Evolutionary conservation across 2,888 invertebrate genomes (phyloP).

Genomic region (Drosophila cognata): DNA sequence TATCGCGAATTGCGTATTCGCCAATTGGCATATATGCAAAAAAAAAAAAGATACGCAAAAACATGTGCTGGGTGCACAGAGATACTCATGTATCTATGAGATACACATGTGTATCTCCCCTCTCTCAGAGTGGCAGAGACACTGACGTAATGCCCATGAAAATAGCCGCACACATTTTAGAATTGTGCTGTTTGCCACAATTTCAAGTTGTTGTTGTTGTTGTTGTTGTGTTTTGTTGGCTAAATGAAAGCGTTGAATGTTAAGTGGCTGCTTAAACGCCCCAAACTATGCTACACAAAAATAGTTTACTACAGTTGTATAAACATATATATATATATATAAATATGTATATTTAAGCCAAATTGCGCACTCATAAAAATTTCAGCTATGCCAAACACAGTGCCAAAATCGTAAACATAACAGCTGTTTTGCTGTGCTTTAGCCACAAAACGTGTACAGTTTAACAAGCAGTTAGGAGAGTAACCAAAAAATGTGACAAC

Average conservation of each 20-base stretch:
- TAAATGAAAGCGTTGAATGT: slow-evolving; percentile 44
- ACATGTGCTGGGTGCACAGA: slow-evolving; percentile 40
- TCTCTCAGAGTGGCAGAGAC: not conserved
- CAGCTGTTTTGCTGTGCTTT: slow-evolving; percentile 27
- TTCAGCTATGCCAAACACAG: slow-evolving; percentile 24
- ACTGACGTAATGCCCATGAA: slow-evolving; percentile 73
- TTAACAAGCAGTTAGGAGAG: slow-evolving; percentile 26
- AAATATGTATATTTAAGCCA: not conserved
- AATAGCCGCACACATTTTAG: slow-evolving; percentile 58
- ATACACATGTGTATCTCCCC: slow-evolving; percentile 17
- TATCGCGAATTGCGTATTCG: slow-evolving; percentile 53
- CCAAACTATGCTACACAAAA: slow-evolving; percentile 43
- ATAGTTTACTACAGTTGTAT: not conserved
- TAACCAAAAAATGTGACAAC: slow-evolving; percentile 7
- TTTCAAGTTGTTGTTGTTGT: slow-evolving; percentile 26
- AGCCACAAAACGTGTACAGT: slow-evolving; percentile 29
- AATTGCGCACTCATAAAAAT: slow-evolving; percentile 30
- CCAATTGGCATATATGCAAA: slow-evolving; percentile 50
- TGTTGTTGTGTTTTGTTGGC: slow-evolving; percentile 10
- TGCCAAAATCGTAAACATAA: slow-evolving; percentile 40
- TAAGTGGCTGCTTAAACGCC: slow-evolving; percentile 49
- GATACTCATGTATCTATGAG: slow-evolving; percentile 18
- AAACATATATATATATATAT: not conserved
- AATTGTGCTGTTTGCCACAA: slow-evolving; percentile 41
- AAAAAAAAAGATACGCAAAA: slow-evolving; percentile 10